Base-by-base conservation (phyloP, 2,797 vertebrate genomes). In the Lagorchestes hirsutus region DNA sequence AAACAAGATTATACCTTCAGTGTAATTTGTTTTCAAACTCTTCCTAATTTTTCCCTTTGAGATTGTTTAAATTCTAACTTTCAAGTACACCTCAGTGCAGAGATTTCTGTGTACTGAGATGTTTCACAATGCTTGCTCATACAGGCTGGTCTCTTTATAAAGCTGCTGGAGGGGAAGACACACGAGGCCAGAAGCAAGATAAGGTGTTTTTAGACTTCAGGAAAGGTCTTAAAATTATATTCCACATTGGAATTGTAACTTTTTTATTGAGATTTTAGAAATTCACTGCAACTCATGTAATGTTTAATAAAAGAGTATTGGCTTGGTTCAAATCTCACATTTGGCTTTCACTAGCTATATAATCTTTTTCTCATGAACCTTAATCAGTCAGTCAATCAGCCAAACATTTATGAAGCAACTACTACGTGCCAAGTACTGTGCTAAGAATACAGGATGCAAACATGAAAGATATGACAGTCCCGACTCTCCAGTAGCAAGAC, bases 21-120 rank as follows among this genome's bases (percentile, higher is more conserved):
- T 62, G 29, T n/a, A 31, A 92, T 92, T 93, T 94, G 91, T 90
- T 94, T 58, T 55, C 91, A 94, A 90, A 95, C 96, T 91, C 54
- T 40, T 40, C 3, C 5, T 40, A 93, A 57, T 96, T 91, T 54
- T 92, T 14, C 5, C 27, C 40, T 14, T 74, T 93, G 67, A 18
- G 28, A 27, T 92, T 90, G 92, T 91, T 93, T 95, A 94, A 87
- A 91, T 22, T 94, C 90, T 31, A 46, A 93, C 93, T 34, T 94
- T 46, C 90, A 59, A 93, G 46, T 90, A 13, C 4, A 58, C 0
- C 12, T 90, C 29, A 62, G 12, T 34, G 31, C 10, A 10, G 28
- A 62, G 59, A 62, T 14, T 16, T 34, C 59, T 62, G 6, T 93
- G 95, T 24, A 92, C 55, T 93, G 34, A 95, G 40, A 24, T 54